Evolutionary conservation across 1,140 invertebrate genomes (phyloP).

Genomic region (Homalodisca vitripennis): DNA sequence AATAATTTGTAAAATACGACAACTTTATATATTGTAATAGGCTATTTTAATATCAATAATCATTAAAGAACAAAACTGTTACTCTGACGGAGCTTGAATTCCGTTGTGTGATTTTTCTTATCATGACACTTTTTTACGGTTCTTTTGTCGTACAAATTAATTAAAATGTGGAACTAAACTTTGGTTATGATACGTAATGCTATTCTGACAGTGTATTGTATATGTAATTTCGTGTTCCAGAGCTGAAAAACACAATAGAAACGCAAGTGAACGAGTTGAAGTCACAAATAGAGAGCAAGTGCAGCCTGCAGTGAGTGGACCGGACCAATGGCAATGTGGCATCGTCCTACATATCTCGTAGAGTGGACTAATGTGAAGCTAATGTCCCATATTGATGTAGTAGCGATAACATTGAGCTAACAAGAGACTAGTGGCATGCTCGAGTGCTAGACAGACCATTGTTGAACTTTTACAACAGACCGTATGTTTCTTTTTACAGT

Average conservation of each 20-base stretch:
- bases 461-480: too few species aligned
- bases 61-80: too few species aligned
- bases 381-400: background rate
- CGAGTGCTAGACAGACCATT: background rate
- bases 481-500: background rate
- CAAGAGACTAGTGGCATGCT: slow-evolving; percentile 18
- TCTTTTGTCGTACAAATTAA: too few species aligned
- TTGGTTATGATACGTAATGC: too few species aligned
- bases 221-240: slow-evolving; percentile 68
- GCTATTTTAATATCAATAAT: too few species aligned
- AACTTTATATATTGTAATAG: too few species aligned
- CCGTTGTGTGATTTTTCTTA: too few species aligned
- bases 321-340: background rate
- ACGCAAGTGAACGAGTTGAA: slow-evolving; percentile 93
- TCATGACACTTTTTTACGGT: too few species aligned
- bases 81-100: too few species aligned
- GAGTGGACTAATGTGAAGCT: background rate
- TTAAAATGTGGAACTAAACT: too few species aligned
- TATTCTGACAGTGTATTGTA: too few species aligned
- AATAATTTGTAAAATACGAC: too few species aligned
- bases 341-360: slow-evolving; percentile 9
- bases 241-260: slow-evolving; percentile 92
- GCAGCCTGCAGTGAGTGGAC: slow-evolving; percentile 76
- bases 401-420: slow-evolving; percentile 7
- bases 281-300: slow-evolving; percentile 91